phyloP scores from a whole-genome alignment of 2,113 vertebrate species.

The Mugil cephalus region DNA sequence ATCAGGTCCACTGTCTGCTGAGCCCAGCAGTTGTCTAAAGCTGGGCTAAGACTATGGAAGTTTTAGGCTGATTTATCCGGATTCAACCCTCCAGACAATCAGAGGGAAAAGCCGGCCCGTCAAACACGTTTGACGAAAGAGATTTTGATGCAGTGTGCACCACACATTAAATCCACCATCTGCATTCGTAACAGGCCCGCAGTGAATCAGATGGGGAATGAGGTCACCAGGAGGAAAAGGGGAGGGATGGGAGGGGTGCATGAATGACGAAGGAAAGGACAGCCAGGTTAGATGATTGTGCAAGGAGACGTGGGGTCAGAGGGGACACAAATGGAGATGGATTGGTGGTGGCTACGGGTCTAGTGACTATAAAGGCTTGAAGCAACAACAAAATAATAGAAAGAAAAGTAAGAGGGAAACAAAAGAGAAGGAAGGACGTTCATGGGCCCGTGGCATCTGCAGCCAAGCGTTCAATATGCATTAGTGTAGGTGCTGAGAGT shows the following conservation, averaged over 20 bases:
- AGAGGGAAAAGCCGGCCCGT: too few species aligned
- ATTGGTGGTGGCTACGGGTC: constrained; percentile 10
- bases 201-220: too few species aligned
- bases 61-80: background rate
- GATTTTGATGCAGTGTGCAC: too few species aligned
- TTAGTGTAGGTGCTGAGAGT: constrained; percentile 3
- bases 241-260: too few species aligned
- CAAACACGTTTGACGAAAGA: too few species aligned
- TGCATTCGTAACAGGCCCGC: too few species aligned
- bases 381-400: constrained; percentile 5
- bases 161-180: too few species aligned
- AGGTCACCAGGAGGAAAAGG: too few species aligned
- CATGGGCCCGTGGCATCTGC: constrained; percentile 18
- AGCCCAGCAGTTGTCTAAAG: background rate
- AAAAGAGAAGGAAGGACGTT: constrained; percentile 27
- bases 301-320: background rate
- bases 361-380: constrained; percentile 50
- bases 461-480: constrained; percentile 9
- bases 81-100: too few species aligned
- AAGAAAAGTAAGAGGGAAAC: constrained; percentile 7
- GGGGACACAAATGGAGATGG: background rate
- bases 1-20: constrained; percentile 5
- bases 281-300: too few species aligned
- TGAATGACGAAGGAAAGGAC: too few species aligned
- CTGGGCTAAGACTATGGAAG: background rate